phyloP scores from a whole-genome alignment of 2,888 invertebrate species.

The Alentia gelatinosa region DNA sequence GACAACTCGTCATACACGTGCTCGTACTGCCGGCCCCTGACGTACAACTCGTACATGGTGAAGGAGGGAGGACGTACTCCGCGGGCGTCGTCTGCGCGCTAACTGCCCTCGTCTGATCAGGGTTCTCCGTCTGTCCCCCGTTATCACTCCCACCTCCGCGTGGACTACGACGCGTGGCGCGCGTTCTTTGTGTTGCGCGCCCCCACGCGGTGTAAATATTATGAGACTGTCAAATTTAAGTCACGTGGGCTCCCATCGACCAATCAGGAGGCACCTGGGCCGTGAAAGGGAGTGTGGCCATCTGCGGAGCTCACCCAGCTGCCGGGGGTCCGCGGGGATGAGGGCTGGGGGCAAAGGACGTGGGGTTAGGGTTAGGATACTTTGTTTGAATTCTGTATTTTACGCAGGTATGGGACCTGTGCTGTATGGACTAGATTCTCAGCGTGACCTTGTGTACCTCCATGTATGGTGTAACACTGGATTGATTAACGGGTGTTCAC shows the following conservation, averaged over 20 bases:
- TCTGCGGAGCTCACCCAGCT: neutral
- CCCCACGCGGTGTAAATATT: neutral
- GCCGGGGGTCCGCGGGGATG: neutral
- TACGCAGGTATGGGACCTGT: too few relatives aligned
- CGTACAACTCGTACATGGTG: constrained; percentile 55
- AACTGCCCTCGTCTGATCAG: neutral
- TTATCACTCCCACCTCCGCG: neutral
- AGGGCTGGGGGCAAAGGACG: neutral
- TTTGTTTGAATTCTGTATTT: too few relatives aligned
- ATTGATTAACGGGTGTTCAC: too few relatives aligned
- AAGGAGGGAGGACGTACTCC: neutral
- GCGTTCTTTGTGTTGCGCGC: constrained; percentile 1
- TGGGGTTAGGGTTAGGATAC: neutral
- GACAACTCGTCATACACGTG: constrained; percentile 54
- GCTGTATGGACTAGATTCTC: too few relatives aligned
- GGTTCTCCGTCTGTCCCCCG: too few relatives aligned
- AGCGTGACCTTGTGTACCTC: too few relatives aligned
- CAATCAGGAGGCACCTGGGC: neutral
- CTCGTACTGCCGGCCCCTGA: constrained; percentile 47
- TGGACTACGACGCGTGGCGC: neutral
- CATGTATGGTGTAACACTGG: too few relatives aligned
- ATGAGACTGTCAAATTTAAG: neutral
- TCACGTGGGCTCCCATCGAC: neutral
- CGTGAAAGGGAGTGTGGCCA: neutral
- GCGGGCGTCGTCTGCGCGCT: neutral